These are phyloP conservation scores for Automeris io DNA, from an alignment of 2,888 invertebrate genomes.

Conservation along the genomic window DNA sequence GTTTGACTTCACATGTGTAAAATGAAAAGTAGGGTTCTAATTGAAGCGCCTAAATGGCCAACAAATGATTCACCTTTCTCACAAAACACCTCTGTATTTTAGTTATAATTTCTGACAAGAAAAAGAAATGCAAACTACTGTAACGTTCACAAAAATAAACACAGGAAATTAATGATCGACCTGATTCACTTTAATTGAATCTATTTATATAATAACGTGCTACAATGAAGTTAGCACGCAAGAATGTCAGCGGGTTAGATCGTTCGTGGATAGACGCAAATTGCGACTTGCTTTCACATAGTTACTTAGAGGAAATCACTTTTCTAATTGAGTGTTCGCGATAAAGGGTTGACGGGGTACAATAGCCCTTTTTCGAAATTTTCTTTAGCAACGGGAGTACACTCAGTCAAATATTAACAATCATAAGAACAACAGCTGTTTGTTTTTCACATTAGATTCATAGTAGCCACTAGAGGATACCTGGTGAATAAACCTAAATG, in stretches of 20 bases:
- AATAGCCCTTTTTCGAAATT: background rate
- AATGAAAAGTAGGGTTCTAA: no score
- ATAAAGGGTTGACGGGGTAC: conserved; percentile 12
- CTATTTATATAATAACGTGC: background rate
- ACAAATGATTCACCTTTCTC: no score
- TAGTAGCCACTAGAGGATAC: no score
- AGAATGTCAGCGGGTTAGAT: conserved; percentile 32
- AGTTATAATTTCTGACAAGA: no score
- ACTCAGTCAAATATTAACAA: no score
- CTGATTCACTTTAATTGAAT: background rate
- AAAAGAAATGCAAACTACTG: background rate
- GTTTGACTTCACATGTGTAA: no score
- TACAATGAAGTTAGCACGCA: conserved; percentile 33
- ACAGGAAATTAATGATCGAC: background rate
- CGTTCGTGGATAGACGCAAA: conserved; percentile 36
- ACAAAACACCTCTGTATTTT: no score
- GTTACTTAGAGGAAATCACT: conserved; percentile 56
- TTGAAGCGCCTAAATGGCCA: no score
- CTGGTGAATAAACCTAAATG: no score
- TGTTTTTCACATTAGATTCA: no score
- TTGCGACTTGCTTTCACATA: conserved; percentile 31
- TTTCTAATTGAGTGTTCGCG: conserved; percentile 36
- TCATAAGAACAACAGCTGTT: no score
- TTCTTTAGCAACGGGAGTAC: no score
- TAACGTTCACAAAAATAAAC: background rate